Evolutionary conservation across 2,888 invertebrate species (phyloP).

Genomic region (Seira musarum): DNA sequence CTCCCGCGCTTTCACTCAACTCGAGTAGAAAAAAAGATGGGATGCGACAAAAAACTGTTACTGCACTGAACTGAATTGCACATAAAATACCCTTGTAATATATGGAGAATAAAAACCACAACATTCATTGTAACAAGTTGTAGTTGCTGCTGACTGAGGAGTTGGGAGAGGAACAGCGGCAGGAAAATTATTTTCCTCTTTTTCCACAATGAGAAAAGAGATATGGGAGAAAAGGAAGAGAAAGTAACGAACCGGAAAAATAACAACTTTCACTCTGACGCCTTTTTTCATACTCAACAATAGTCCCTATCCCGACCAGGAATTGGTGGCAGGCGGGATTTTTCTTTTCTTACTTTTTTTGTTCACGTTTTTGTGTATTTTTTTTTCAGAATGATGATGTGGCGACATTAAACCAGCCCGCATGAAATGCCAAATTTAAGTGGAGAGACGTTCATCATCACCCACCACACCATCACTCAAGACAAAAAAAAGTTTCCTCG

Average conservation of each 20-base stretch:
- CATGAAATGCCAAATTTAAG: constrained; percentile 1
- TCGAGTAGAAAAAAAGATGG: neutral
- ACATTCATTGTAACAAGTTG: constrained; percentile 5
- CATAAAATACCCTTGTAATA: neutral
- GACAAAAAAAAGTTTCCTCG: no score
- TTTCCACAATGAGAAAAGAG: constrained; percentile 1
- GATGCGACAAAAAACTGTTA: neutral
- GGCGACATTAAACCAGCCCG: constrained; percentile 9
- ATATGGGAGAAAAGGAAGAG: constrained; percentile 2
- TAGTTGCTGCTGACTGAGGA: neutral
- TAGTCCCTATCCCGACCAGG: no score
- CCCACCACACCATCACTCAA: no score
- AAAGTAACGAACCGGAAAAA: constrained; percentile 52
- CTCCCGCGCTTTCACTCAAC: neutral
- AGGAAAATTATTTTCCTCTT: constrained; percentile 14
- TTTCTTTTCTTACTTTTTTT: no score
- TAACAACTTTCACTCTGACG: constrained; percentile 57
- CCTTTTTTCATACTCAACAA: constrained; percentile 8
- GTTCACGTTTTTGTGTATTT: neutral
- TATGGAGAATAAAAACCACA: constrained; percentile 8
- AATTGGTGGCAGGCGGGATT: no score
- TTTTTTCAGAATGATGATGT: neutral
- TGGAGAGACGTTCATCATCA: no score
- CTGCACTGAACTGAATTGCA: neutral
- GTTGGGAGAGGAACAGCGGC: neutral